Evolutionary conservation across 23 tunicate species (phyloP).

Genomic region (Halocynthia roretzi): DNA sequence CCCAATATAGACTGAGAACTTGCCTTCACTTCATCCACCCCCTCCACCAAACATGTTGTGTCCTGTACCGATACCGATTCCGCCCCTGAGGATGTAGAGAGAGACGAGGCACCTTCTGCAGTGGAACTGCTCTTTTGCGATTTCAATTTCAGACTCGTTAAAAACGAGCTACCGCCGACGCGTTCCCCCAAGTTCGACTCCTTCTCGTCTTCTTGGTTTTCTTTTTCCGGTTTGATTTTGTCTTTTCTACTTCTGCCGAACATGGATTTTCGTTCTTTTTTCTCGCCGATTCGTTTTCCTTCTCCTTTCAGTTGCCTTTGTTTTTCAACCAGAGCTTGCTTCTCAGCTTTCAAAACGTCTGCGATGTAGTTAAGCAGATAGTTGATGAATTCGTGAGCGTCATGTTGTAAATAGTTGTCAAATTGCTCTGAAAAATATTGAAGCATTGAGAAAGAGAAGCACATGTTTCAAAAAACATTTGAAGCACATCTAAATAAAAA

Average conservation of each 20-base stretch:
- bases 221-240: constrained; percentile 11
- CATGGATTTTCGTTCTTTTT: constrained; percentile 30
- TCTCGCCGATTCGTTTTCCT: constrained; percentile 2
- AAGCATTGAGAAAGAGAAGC: too few relatives aligned
- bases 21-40: background rate
- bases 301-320: constrained; percentile 11
- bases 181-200: background rate
- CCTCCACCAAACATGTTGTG: background rate
- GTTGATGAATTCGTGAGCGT: constrained; percentile 98
- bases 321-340: constrained; percentile 47
- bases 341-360: constrained; percentile 74
- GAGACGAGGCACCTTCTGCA: background rate
- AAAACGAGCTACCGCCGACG: constrained; percentile 28
- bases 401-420: constrained; percentile 98
- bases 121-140: background rate
- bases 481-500: too few relatives aligned
- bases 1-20: background rate
- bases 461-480: too few relatives aligned
- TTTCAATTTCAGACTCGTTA: background rate
- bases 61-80: constrained; percentile 2
- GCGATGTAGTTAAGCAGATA: constrained; percentile 93
- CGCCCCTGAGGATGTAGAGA: constrained; percentile 3
- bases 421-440: constrained; percentile 67
- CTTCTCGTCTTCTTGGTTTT: background rate
- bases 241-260: constrained; percentile 37